Evolutionary conservation across 1,140 invertebrate species (phyloP), one percentile per base, ranked within the genome.

Genomic region (Lasioglossum baleicum): DNA sequence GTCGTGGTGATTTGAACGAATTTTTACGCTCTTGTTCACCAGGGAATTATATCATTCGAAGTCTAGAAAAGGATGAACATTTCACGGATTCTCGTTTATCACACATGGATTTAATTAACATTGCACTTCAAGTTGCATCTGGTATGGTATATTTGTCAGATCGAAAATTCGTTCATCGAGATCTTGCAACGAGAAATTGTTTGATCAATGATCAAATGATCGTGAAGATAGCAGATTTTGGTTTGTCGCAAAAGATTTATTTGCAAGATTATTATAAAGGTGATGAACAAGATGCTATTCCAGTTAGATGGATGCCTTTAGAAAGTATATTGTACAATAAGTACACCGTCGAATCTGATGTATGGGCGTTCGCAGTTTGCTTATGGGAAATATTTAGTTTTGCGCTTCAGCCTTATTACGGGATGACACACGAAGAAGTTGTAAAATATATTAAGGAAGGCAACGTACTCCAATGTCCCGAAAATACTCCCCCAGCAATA

Each of bases 211-310:
- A 99, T 85, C 95, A 97, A 69, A 98, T 99, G 96, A 95, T 97
- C 35, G 98, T 99, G 0, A 99, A 99, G 94, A 99, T 99, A 86
- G 98, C 98, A 0, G 98, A 99, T 92, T 99, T 99, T 94, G 98
- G 98, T 40, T 92, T 99, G 11, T 98, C 97, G 3, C 97, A 98
- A 90, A 98, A 98, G 92, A 98, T 98, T 89, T 98, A 98, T 93
- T 91, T 97, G 80, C 96, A 97, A 94, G 96, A 97, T 92, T 98
- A 98, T 91, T 98, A 98, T 90, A 97, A 98, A 93, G 97, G 97
- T 11, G 97, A 97, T 91, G 97, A 98, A 85, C 96, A 98, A 89
- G 98, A 98, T 93, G 97, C 97, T 15, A 98, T 99, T 84, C 98
- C 97, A 48, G 97, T 98, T 13, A 94, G 98, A 90, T 99, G 98